These are phyloP conservation scores for Catocala fraxini DNA, from an alignment of 2,888 invertebrate genomes.

Conservation along the genomic window DNA sequence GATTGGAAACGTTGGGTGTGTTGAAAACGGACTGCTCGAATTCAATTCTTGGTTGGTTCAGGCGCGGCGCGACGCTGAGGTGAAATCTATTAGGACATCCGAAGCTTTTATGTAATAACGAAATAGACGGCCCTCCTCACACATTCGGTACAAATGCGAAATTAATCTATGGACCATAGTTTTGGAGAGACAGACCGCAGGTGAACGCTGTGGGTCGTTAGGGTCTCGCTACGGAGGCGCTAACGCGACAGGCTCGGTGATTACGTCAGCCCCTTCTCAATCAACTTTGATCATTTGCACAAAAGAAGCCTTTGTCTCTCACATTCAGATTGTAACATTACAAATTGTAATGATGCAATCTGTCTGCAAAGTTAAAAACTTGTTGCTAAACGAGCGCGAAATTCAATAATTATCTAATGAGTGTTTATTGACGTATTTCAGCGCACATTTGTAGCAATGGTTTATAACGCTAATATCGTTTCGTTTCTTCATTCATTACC, in stretches of 20 bases:
- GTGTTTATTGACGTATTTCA: slow-evolving; percentile 26
- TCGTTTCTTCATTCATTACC: slow-evolving; percentile 52
- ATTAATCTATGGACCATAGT: too few relatives aligned
- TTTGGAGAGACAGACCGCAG: not conserved
- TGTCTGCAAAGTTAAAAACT: slow-evolving; percentile 19
- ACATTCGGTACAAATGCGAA: too few relatives aligned
- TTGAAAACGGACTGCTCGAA: too few relatives aligned
- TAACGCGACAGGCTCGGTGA: slow-evolving; percentile 18
- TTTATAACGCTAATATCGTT: slow-evolving; percentile 33
- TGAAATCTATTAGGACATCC: slow-evolving; percentile 32
- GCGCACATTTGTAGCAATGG: slow-evolving; percentile 29
- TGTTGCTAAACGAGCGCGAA: slow-evolving; percentile 29
- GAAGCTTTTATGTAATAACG: slow-evolving; percentile 25
- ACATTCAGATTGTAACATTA: slow-evolving; percentile 8
- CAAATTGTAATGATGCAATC: slow-evolving; percentile 25
- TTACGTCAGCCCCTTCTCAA: slow-evolving; percentile 42
- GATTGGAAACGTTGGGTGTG: too few relatives aligned
- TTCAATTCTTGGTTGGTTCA: too few relatives aligned
- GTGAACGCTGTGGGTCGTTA: slow-evolving; percentile 15
- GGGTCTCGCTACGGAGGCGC: slow-evolving; percentile 15
- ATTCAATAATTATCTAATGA: slow-evolving; percentile 31
- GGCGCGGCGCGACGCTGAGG: slow-evolving; percentile 8
- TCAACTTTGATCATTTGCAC: slow-evolving; percentile 26
- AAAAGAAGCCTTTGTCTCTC: slow-evolving; percentile 31
- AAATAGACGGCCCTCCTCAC: not conserved